Evolutionary conservation across 2,888 invertebrate species (phyloP).

Genomic region (Catocala fraxini): DNA sequence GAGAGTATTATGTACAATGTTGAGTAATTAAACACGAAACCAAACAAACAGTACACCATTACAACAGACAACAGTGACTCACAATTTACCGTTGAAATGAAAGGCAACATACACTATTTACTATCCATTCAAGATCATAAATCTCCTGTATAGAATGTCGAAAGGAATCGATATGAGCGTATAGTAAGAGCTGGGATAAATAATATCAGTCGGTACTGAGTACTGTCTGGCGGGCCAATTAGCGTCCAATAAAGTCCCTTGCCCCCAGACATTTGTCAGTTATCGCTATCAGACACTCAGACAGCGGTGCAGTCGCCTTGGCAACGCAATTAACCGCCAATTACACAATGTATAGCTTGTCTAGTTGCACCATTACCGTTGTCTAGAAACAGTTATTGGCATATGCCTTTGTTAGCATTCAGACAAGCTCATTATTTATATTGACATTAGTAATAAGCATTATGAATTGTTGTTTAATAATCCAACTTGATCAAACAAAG

Average conservation of each 20-base stretch:
- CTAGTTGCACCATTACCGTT: slow-evolving; percentile 44
- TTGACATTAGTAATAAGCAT: slow-evolving; percentile 6
- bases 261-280: slow-evolving; percentile 71
- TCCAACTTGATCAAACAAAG: slow-evolving; percentile 33
- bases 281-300: slow-evolving; percentile 65
- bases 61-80: slow-evolving; percentile 40
- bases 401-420: slow-evolving; percentile 27
- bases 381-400: slow-evolving; percentile 45
- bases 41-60: slow-evolving; percentile 35
- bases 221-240: slow-evolving; percentile 79
- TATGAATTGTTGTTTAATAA: slow-evolving; percentile 13
- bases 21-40: slow-evolving; percentile 47
- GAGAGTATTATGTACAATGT: slow-evolving; percentile 50
- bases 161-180: slow-evolving; percentile 39
- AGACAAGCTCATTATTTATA: slow-evolving; percentile 30
- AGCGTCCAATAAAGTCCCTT: slow-evolving; percentile 75
- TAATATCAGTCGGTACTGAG: slow-evolving; percentile 61
- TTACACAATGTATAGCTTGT: slow-evolving; percentile 64
- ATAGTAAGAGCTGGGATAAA: slow-evolving; percentile 43
- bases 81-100: slow-evolving; percentile 38
- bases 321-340: slow-evolving; percentile 70
- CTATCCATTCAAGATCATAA: slow-evolving; percentile 34
- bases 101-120: slow-evolving; percentile 29
- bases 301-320: slow-evolving; percentile 64
- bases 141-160: slow-evolving; percentile 35